Base-by-base conservation (phyloP, 30 jellyfish, hydroid and myxozoan genomes). In the Clytia hemisphaerica region DNA sequence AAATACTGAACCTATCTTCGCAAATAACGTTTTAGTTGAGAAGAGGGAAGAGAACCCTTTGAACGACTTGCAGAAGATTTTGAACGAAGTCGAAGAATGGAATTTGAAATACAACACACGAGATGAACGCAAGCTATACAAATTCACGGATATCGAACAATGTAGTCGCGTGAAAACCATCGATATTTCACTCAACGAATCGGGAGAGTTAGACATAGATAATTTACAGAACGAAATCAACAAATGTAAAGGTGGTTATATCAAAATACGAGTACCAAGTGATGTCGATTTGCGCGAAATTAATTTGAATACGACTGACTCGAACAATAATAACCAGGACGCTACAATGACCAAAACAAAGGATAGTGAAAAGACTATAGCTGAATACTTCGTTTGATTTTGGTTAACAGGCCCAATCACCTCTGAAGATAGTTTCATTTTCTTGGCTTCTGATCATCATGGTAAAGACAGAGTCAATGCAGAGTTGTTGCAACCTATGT, bases 201-300 rank as follows among this genome's bases (percentile, higher is more conserved):
- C 21, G 18, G 78, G 78, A 16, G 64, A 65, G 4, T 45, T 37
- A 25, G 78, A 65, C 62, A 31, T 32, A 9, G 18, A 37, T 27
- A 37, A 25, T 26, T 65, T 65, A 48, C 62, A 65, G 25, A 37
- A 26, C 32, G 63, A 65, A 65, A 65, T 65, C 37, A 37, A 65
- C 6, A 40, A 44, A 10, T 65, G 78, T 37, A 31, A 45, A 32
- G 78, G 32, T 6, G 78, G 44, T 37, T 65, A 31, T 37, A 65
- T 65, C 10, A 65, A 65, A 65, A 67, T 65, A 24, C 62, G 78
- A 10, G 70, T 65, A 16, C 78, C 78, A 34, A 65, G 65, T 48
- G 70, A 45, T 45, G 63, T 48, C 32, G 78, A 65, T 48, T 15
- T 65, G 22, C 37, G 63, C 63, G 37, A 57, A n/a, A n/a, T 57